phyloP scores from a whole-genome alignment of 2,888 invertebrate genomes.

The Anthoptus insignis region DNA sequence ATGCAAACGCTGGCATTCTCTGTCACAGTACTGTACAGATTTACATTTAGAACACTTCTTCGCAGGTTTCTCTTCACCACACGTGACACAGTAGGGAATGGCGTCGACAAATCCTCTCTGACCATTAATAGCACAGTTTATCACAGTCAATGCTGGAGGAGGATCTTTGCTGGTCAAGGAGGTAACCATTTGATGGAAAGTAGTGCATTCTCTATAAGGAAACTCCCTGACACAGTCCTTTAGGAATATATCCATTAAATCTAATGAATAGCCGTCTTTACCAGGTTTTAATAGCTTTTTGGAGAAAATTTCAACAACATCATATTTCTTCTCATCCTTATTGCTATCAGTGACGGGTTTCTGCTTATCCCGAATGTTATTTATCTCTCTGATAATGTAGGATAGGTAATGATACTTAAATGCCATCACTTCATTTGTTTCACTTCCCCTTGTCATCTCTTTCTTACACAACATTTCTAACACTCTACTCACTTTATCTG shows the following conservation, averaged over 20 bases:
- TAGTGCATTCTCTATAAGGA: constrained; percentile 95
- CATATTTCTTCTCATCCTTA: constrained; percentile 87
- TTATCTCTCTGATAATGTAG: constrained; percentile 91
- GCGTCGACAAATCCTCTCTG: constrained; percentile 93
- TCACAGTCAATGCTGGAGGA: constrained; percentile 90
- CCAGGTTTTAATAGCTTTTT: constrained; percentile 92
- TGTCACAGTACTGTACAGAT: constrained; percentile 97
- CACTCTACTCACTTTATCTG: constrained; percentile 92
- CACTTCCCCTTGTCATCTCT: constrained; percentile 94
- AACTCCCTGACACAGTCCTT: constrained; percentile 96
- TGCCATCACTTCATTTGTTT: constrained; percentile 96
- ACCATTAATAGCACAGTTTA: constrained; percentile 95
- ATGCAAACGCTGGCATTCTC: constrained; percentile 97
- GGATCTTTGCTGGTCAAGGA: constrained; percentile 92
- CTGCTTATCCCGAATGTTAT: constrained; percentile 90
- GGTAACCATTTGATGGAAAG: constrained; percentile 95
- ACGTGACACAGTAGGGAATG: constrained; percentile 92
- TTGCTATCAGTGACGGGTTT: constrained; percentile 77
- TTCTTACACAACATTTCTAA: constrained; percentile 94
- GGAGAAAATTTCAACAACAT: constrained; percentile 91
- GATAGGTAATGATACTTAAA: constrained; percentile 96
- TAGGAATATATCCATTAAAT: constrained; percentile 91
- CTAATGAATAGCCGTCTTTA: constrained; percentile 89
- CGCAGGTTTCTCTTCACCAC: constrained; percentile 95
- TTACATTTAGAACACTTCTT: constrained; percentile 99